These are phyloP conservation scores for Calcarius lapponicus DNA, from an alignment of 2,797 vertebrate species.

Conservation along the genomic window DNA sequence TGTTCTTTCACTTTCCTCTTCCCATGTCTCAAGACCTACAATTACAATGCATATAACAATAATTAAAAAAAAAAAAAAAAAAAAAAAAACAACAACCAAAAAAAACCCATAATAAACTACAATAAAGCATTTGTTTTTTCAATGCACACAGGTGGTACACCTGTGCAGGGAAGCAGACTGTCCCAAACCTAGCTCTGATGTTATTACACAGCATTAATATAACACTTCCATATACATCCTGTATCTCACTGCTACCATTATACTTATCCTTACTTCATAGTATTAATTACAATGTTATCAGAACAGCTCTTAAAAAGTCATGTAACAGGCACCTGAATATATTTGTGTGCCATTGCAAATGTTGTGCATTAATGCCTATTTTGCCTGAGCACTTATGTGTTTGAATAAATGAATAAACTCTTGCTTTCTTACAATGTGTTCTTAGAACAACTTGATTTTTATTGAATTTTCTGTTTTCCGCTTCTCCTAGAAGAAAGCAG, in stretches of 20 bases:
- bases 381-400: neutral
- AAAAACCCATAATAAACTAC: neutral
- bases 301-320: neutral
- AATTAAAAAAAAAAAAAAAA: neutral
- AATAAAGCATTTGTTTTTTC: neutral
- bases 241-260: neutral
- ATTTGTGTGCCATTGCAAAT: neutral
- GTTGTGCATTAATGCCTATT: neutral
- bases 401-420: neutral
- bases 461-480: neutral
- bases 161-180: neutral
- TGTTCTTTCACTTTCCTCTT: neutral
- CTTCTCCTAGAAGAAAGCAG: neutral
- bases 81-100: neutral
- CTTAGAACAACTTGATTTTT: neutral
- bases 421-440: neutral
- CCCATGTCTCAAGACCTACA: neutral
- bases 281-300: neutral
- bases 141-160: neutral
- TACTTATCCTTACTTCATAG: neutral
- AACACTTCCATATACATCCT: neutral
- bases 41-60: neutral
- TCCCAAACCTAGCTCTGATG: neutral
- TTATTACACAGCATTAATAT: neutral
- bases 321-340: neutral